Conservation (phyloP, 1,140 invertebrate genomes). For the Solenopsis invicta region DNA sequence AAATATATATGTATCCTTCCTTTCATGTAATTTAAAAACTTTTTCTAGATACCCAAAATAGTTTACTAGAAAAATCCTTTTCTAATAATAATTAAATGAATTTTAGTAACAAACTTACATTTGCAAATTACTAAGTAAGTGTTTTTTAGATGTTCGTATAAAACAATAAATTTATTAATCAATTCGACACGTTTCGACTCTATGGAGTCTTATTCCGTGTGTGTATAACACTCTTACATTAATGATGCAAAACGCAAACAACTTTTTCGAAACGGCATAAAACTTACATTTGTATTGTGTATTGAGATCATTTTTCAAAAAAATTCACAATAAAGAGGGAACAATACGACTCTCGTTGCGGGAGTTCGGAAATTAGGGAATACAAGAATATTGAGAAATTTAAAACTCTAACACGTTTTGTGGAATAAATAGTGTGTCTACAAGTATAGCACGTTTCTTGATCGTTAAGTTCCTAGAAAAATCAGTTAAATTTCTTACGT, state of each 20-base stretch:
- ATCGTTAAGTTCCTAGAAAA: conserved; percentile 59
- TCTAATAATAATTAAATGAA: neutral
- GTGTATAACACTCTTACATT: too few species aligned
- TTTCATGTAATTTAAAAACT: neutral
- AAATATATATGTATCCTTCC: neutral
- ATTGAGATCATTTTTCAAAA: neutral
- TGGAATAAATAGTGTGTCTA: conserved; percentile 79
- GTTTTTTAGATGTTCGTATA: too few species aligned
- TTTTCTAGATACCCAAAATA: too few species aligned
- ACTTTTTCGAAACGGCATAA: too few species aligned
- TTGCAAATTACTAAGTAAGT: too few species aligned
- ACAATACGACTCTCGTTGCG: conserved; percentile 62
- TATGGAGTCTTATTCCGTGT: too few species aligned
- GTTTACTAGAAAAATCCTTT: neutral
- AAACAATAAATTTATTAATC: too few species aligned
- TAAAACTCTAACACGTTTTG: conserved; percentile 55
- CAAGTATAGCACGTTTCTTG: conserved; percentile 53
- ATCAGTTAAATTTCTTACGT: neutral
- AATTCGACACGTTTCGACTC: too few species aligned
- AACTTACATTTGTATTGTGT: neutral
- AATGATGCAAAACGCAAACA: too few species aligned
- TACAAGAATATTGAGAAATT: conserved; percentile 65
- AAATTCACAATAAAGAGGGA: neutral
- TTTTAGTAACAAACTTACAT: neutral
- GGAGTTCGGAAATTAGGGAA: conserved; percentile 74